Percentiles rank a stretch among this genome's conserved stretches.
Evolutionary conservation across 2,113 vertebrate species (phyloP).

Genomic region (Ochotona curzoniae): DNA sequence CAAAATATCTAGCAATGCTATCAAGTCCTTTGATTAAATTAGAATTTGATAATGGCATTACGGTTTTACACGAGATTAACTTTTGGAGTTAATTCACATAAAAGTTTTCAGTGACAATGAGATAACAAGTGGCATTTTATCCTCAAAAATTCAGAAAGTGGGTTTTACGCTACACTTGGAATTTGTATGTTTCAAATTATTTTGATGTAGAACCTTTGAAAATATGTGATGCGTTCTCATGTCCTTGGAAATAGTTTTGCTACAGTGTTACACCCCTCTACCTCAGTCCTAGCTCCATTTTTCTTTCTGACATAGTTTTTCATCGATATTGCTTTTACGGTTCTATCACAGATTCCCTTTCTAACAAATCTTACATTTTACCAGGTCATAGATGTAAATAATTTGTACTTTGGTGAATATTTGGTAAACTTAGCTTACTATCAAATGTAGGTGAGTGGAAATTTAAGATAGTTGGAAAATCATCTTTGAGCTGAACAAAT

Average conservation of each 20-base stretch:
- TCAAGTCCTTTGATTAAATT: neutral
- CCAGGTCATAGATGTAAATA: neutral
- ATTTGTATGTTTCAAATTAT: neutral
- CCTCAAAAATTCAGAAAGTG: neutral
- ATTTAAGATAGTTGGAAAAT: neutral
- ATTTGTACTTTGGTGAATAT: neutral
- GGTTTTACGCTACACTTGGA: neutral
- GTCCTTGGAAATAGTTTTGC: neutral
- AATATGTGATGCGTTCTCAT: neutral
- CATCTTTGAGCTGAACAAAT: neutral
- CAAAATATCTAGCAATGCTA: neutral
- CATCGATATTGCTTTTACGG: neutral
- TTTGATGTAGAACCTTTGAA: neutral
- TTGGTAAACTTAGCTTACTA: neutral
- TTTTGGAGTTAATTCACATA: neutral
- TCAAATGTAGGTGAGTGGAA: neutral
- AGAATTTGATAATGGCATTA: neutral
- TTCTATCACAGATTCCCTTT: neutral
- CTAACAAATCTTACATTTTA: neutral
- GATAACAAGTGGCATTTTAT: neutral
- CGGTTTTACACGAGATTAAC: neutral
- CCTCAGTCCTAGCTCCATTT: neutral
- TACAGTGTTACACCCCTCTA: neutral
- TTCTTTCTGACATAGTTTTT: slow-evolving; percentile 35
- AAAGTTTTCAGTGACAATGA: neutral